Base-by-base conservation (phyloP, 2,113 vertebrate genomes). In the Python bivittatus region DNA sequence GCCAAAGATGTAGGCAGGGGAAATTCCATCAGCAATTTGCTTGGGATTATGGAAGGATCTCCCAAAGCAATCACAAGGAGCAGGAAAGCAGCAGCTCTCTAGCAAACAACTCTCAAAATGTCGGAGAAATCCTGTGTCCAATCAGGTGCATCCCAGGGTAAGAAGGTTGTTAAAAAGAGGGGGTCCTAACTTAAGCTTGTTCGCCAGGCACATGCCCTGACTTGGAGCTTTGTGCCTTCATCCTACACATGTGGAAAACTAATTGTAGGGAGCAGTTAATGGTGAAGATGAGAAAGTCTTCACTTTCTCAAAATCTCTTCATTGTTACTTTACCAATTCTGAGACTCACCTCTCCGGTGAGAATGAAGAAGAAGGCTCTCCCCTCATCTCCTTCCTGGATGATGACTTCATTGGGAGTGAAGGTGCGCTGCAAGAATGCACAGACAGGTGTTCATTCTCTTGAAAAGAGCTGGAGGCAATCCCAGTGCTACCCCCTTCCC, bases 361-460 rank as follows among this genome's bases (percentile, higher is more conserved):
- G 97, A 95, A 98, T 98, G 94, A 98, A 97, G 93, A 98, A 98
- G 93, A 98, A 98, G 0, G 96, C 97, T 58, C 98, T 94, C 42
- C 94, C 98, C 88, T 98, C 97, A 0, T 97, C 90, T 33, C 98
- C 98, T 91, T 98, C 98, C 25, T 96, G 97, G 33, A 98, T 98
- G 10, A 98, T 98, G 13, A 97, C 64, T 0, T 98, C 97, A 64
- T 97, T 96, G 44, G 97, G 96, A 48, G 97, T 94, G 89, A 98
- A 98, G 72, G 97, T 98, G 87, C 98, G 97, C 98, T 98, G 87
- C 0, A 20, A 61, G 85, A 8, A 4, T 1, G 2, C 0, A 0
- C n/a, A 79, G 86, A 60, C 3, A 42, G 84, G 72, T 6, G 84
- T 83, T 86, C 13, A 27, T 17, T n/a, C 15, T 15, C 20, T 2